Conservation (phyloP, 2,113 vertebrate genomes). For the cat (Felis catus) region DNA sequence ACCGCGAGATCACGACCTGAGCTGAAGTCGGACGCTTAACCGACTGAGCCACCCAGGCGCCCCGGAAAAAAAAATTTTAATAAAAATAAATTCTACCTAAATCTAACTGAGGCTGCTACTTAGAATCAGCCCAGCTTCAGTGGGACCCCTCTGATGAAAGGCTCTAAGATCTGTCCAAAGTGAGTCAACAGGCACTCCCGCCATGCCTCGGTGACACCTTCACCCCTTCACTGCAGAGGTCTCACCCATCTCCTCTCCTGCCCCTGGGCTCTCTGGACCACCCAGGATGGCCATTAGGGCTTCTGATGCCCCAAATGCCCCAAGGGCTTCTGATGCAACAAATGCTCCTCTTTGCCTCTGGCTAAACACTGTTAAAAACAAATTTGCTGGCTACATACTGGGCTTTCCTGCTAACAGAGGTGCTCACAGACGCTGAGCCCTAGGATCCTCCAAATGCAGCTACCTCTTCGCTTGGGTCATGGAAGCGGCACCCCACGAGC, state of each 20-base stretch:
- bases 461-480: not conserved
- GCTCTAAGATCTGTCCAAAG: not conserved
- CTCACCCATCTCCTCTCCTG: not conserved
- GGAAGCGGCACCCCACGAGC: not conserved
- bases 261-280: not conserved
- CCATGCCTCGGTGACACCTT: not conserved
- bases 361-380: not conserved
- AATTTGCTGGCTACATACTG: not conserved
- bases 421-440: no score
- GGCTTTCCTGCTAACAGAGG: not conserved
- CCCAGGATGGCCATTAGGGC: not conserved
- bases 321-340: not conserved
- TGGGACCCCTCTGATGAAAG: not conserved
- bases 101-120: not conserved
- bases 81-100: not conserved
- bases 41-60: no score
- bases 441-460: not conserved
- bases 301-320: not conserved
- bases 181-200: not conserved
- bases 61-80: no score
- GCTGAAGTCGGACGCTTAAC: no score
- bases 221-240: not conserved
- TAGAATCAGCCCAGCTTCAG: not conserved
- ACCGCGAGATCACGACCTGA: no score
- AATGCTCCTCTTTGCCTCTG: not conserved